Evolutionary conservation across 2,888 invertebrate genomes (phyloP), one percentile per base, ranked within the genome.

Genomic region (Plebejus argus): DNA sequence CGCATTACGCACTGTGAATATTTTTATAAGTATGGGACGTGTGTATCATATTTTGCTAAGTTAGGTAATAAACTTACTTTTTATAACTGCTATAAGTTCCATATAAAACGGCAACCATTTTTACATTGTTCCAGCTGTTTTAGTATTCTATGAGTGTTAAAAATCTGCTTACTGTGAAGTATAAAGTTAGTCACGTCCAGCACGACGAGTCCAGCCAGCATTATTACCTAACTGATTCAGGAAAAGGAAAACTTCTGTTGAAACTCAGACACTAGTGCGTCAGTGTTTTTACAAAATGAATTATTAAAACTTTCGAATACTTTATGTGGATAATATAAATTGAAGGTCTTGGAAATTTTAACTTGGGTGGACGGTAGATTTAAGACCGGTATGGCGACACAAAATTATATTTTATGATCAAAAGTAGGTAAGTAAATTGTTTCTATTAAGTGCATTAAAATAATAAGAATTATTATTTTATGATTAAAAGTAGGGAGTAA

Each of bases 201-300:
- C 49, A 49, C 74, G 74, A 49, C 18, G 74, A 74, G 74, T 53
- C 74, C 74, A 74, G 74, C 74, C 28, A 74, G 74, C 74, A 74
- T 74, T 74, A 74, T 74, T 74, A 74, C 74, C 74, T 53, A 74
- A 74, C 74, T 53, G 74, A 74, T 74, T 74, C 74, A 74, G 74
- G 49, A 53, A 74, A 53, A 74, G 74, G 74, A 74, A 74, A 74
- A 74, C 74, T 74, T 74, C 53, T 74, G 74, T 18, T 74, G 74
- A 28, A 74, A 74, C 53, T 74, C 49, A 74, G 28, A 74, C 74
- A 53, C 20, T 53, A 45, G 45, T 74, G 53, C 28, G 74, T 74
- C 74, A 28, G 23, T 74, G 28, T 74, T 74, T 74, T 74, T 74
- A 74, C 23, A 74, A 45, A 53, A 49, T 53, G 74, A 53, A 53